Evolutionary conservation across 2,888 invertebrate species (phyloP).

Genomic region (Agriopis aurantiaria): DNA sequence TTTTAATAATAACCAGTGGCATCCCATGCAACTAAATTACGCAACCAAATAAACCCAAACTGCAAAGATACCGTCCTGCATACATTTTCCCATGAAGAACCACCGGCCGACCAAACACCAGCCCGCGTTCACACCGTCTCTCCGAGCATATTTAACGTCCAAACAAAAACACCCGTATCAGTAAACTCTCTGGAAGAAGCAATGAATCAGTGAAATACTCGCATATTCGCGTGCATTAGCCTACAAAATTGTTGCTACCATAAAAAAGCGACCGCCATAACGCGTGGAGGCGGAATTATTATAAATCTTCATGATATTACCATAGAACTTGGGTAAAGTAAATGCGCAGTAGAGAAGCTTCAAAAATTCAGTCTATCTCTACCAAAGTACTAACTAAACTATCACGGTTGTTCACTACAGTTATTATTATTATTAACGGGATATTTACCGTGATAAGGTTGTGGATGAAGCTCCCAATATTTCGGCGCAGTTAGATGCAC

Average conservation of each 20-base stretch:
- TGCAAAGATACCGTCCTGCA: not conserved
- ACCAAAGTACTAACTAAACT: too few species aligned
- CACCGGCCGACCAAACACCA: constrained; percentile 16
- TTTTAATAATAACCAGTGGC: not conserved
- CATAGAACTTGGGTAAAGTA: constrained; percentile 77
- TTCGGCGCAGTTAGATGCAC: too few species aligned
- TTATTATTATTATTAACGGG: too few species aligned
- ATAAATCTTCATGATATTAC: constrained; percentile 85
- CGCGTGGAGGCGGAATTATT: constrained; percentile 77
- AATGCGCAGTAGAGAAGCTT: constrained; percentile 18
- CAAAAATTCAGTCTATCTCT: not conserved
- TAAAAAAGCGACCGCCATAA: constrained; percentile 76
- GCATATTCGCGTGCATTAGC: constrained; percentile 53
- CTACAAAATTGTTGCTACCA: constrained; percentile 73
- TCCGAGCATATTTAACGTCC: constrained; percentile 29
- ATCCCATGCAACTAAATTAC: not conserved
- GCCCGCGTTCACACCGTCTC: constrained; percentile 17
- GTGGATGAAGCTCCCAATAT: too few species aligned
- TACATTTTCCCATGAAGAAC: not conserved
- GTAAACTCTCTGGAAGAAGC: constrained; percentile 40
- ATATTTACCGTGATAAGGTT: too few species aligned
- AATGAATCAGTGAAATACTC: constrained; percentile 61
- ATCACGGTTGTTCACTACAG: too few species aligned
- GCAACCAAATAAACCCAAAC: not conserved
- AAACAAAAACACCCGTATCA: constrained; percentile 40